Evolutionary conservation across 2,113 vertebrate genomes (phyloP).

Genomic region (Bubo blakistoni): DNA sequence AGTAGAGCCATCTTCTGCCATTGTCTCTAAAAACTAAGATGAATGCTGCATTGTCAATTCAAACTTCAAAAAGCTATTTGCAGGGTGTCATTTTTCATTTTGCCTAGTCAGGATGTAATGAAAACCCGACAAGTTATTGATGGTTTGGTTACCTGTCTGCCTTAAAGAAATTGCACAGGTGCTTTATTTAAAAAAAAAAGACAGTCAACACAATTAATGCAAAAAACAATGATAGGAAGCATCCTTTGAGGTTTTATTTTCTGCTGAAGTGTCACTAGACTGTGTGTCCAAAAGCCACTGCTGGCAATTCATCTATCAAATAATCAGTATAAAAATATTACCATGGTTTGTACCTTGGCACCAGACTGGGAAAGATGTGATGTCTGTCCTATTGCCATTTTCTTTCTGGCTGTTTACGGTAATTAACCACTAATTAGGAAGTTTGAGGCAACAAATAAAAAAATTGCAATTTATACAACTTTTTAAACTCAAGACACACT

Average conservation of each 20-base stretch:
- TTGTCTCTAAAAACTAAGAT: constrained; percentile 15
- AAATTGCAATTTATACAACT: background rate
- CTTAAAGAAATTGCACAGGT: constrained; percentile 40
- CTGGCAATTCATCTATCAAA: constrained; percentile 1
- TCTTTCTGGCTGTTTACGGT: constrained; percentile 44
- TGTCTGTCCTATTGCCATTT: constrained; percentile 37
- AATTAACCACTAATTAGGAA: constrained; percentile 43
- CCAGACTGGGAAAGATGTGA: background rate
- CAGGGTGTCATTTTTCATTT: constrained; percentile 45
- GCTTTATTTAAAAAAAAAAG: background rate
- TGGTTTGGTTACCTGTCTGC: constrained; percentile 28
- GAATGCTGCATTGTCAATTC: background rate
- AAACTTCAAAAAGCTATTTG: constrained; percentile 51
- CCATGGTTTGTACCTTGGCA: background rate
- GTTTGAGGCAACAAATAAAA: constrained; percentile 6
- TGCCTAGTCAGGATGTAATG: constrained; percentile 30
- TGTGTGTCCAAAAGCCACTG: background rate
- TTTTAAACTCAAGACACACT: background rate
- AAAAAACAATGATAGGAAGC: background rate
- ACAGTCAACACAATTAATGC: constrained; percentile 43
- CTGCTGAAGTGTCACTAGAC: background rate
- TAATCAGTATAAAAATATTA: constrained; percentile 32
- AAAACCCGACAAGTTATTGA: constrained; percentile 17
- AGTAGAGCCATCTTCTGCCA: constrained; percentile 15
- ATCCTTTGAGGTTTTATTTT: constrained; percentile 32